A percentile compares a stretch with the other conserved stretches of the same genome.
Evolutionary conservation across 1,140 invertebrate genomes (phyloP).

Genomic region (Oncopodura yosiiana): DNA sequence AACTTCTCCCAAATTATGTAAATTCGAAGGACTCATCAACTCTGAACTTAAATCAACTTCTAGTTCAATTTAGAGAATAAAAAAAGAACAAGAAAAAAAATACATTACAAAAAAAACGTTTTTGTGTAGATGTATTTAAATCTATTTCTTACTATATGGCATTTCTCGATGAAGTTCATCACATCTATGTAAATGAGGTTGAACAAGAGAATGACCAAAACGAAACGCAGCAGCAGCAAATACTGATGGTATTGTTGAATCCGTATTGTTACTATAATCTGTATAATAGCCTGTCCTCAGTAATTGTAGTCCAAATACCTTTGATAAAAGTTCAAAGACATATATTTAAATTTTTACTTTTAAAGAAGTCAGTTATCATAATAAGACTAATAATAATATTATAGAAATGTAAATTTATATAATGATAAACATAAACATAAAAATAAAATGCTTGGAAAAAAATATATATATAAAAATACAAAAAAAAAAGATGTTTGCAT

Average conservation of each 20-base stretch:
- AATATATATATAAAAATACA: too few species aligned
- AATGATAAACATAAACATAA: too few species aligned
- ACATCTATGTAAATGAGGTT: constrained; percentile 37
- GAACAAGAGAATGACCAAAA: constrained; percentile 51
- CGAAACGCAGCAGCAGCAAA: constrained; percentile 54
- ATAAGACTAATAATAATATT: too few species aligned
- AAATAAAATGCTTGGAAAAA: too few species aligned
- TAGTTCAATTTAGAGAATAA: constrained; percentile 37
- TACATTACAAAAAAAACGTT: not conserved
- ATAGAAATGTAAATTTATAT: too few species aligned
- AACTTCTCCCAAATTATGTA: constrained; percentile 57
- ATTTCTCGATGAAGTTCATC: constrained; percentile 37
- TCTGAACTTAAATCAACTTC: constrained; percentile 70
- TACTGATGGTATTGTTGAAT: constrained; percentile 38
- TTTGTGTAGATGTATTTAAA: constrained; percentile 1
- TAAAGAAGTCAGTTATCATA: too few species aligned
- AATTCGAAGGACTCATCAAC: constrained; percentile 49
- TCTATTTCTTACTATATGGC: constrained; percentile 35
- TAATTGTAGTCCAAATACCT: constrained; percentile 56
- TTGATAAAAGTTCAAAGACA: too few species aligned
- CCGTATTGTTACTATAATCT: constrained; percentile 25
- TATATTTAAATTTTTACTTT: too few species aligned
- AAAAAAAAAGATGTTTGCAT: too few species aligned
- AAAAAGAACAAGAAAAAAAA: not conserved
- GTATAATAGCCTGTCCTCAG: constrained; percentile 24